A percentile compares a stretch with the other conserved stretches of the same genome.
Evolutionary conservation across 2,113 vertebrate genomes (phyloP).

Genomic region (Pelmatolapia mariae): DNA sequence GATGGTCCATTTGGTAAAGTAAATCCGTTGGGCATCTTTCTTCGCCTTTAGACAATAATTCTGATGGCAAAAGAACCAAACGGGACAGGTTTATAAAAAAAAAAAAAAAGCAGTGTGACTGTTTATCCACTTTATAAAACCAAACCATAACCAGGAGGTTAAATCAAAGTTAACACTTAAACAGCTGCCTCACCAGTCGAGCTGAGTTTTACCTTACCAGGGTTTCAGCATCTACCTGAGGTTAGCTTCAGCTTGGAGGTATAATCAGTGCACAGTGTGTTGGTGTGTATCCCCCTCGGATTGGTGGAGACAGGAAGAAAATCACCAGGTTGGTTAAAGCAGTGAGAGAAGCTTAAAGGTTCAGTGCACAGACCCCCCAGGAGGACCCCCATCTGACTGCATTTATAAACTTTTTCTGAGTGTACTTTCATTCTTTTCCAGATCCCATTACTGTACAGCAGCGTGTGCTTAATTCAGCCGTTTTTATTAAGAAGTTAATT

Average conservation of each 20-base stretch:
- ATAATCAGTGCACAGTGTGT: neutral
- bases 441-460: neutral
- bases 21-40: no score
- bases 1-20: no score
- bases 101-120: neutral
- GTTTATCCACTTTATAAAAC: neutral
- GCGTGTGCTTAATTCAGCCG: neutral
- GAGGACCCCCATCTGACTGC: neutral
- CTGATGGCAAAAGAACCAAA: no score
- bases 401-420: neutral
- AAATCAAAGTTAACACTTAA: neutral
- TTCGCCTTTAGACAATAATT: no score
- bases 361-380: neutral
- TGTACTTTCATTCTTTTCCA: neutral
- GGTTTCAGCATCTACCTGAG: neutral
- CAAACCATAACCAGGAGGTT: neutral
- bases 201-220: neutral
- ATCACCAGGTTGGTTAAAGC: neutral
- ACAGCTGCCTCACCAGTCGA: neutral
- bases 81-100: no score
- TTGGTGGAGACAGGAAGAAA: neutral
- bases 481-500: neutral
- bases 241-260: neutral
- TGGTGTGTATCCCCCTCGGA: fast-evolving
- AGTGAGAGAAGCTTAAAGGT: neutral